A percentile compares a stretch with the other conserved stretches of the same genome.
Conservation (phyloP, 1,140 invertebrate species). For the Pantala flavescens region DNA sequence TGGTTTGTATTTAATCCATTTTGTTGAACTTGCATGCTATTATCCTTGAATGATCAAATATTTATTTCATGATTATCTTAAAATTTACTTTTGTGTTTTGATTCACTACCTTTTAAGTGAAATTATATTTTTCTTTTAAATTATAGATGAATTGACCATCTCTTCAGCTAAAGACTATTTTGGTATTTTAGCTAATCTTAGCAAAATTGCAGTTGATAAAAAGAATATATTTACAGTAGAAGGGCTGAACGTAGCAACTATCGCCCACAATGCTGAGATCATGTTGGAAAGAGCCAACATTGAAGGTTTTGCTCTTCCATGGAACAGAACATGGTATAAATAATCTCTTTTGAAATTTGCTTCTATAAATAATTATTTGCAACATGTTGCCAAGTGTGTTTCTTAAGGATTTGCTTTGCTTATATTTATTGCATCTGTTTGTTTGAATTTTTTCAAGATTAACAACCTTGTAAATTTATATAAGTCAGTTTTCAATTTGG, state of each 20-base stretch:
- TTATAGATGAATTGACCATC: constrained; percentile 16
- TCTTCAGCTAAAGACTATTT: constrained; percentile 18
- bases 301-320: constrained; percentile 54
- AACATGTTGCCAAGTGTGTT: neutral
- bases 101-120: neutral
- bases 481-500: too few species aligned
- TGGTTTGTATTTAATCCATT: constrained; percentile 32
- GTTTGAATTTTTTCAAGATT: neutral
- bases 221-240: constrained; percentile 64
- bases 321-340: constrained; percentile 57
- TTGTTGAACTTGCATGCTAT: constrained; percentile 25
- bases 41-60: constrained; percentile 31
- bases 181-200: constrained; percentile 19
- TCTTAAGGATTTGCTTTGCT: neutral
- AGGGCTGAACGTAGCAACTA: constrained; percentile 48
- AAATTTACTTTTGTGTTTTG: neutral
- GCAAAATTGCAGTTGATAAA: constrained; percentile 54
- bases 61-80: constrained; percentile 5
- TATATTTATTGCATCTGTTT: constrained; percentile 11
- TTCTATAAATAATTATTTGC: neutral
- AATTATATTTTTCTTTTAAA: constrained; percentile 12
- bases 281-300: constrained; percentile 56
- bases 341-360: neutral
- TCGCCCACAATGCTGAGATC: constrained; percentile 48
- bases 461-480: too few species aligned